Percentiles rank a stretch among this genome's conserved stretches.
phyloP scores from a whole-genome alignment of 2,113 vertebrate genomes.

The Entomyzon cyanotis region DNA sequence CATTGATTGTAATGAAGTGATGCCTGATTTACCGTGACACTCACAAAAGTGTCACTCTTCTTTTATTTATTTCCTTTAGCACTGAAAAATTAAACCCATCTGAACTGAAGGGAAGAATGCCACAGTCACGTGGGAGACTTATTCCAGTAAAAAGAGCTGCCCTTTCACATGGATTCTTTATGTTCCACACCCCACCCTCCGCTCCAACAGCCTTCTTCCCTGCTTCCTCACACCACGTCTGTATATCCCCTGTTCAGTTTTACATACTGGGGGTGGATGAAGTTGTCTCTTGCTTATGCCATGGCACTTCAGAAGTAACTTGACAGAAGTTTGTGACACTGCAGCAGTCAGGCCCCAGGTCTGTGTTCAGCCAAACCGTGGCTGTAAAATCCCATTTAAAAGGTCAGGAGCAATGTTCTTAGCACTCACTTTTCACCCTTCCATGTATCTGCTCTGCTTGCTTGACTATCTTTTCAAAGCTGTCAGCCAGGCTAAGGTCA shows the following conservation, averaged over 20 bases:
- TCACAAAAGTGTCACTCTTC: background rate
- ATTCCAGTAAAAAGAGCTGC: background rate
- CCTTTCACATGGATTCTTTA: background rate
- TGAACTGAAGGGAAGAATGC: background rate
- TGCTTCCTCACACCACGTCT: background rate
- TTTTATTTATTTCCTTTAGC: constrained; percentile 11
- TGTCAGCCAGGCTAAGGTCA: constrained; percentile 44
- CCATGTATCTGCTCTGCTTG: background rate
- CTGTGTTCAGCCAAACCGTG: constrained; percentile 5
- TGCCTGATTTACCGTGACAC: constrained; percentile 2
- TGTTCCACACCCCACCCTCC: background rate
- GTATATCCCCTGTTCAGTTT: background rate
- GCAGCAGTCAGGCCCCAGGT: background rate
- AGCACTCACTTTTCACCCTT: background rate
- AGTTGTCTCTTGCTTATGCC: background rate
- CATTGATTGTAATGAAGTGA: background rate
- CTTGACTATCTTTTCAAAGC: constrained; percentile 41
- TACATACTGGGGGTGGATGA: background rate
- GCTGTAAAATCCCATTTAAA: constrained; percentile 55
- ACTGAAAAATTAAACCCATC: background rate
- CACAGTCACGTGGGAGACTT: background rate
- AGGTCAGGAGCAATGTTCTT: constrained; percentile 55
- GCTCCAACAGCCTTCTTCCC: background rate
- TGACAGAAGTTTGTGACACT: background rate
- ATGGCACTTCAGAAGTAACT: background rate